Conservation (phyloP, 2,797 vertebrate species). For the Lophura swinhoii region DNA sequence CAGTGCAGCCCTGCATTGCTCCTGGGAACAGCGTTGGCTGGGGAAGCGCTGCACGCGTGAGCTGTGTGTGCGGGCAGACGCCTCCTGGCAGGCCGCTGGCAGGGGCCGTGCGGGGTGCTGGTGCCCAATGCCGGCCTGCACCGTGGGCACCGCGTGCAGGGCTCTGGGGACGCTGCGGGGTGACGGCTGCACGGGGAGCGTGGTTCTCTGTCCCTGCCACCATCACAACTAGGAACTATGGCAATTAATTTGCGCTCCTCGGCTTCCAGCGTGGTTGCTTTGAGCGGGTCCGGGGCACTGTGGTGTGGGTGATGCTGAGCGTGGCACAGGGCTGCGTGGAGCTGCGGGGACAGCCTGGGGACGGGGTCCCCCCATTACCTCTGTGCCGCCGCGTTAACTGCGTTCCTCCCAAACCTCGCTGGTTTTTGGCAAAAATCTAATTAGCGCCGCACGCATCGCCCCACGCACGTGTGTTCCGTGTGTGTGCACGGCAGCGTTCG, state of each 20-base stretch:
- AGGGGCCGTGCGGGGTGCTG: too few relatives aligned
- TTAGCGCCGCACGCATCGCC: not conserved
- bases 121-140: not conserved
- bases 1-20: too few relatives aligned
- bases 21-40: too few relatives aligned
- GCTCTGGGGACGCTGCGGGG: too few relatives aligned
- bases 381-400: not conserved
- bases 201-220: not conserved
- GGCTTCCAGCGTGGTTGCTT: not conserved
- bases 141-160: too few relatives aligned
- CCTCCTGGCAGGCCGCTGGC: too few relatives aligned
- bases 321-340: not conserved
- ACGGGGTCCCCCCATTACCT: not conserved
- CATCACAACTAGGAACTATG: not conserved
- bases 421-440: conserved; percentile 29
- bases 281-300: not conserved
- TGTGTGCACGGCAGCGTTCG: not conserved
- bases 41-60: too few relatives aligned
- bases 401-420: conserved; percentile 27
- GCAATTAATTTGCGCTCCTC: conserved; percentile 17
- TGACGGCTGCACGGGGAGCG: not conserved
- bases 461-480: not conserved
- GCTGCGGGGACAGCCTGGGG: not conserved
- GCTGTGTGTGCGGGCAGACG: too few relatives aligned
- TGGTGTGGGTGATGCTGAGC: not conserved